Evolutionary conservation across 2,888 invertebrate species (phyloP).

Genomic region (Ecliptopera silaceata): DNA sequence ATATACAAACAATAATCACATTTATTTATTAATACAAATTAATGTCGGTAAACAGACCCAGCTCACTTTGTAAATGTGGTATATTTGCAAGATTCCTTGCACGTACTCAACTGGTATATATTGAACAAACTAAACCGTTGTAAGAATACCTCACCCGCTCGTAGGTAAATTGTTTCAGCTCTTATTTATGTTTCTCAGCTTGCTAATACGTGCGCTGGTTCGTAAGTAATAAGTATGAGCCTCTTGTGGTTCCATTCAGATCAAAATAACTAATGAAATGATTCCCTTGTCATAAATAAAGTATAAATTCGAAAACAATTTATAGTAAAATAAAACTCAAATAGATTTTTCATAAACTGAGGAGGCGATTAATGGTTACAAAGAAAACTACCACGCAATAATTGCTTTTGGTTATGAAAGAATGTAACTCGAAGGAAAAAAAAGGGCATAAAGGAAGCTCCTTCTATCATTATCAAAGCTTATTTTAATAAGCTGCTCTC

Average conservation of each 20-base stretch:
- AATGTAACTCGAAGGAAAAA: neutral
- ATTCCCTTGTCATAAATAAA: neutral
- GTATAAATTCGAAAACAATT: no score
- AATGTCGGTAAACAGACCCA: no score
- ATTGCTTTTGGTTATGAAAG: neutral
- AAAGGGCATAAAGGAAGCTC: slow-evolving; percentile 2
- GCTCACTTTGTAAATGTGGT: neutral
- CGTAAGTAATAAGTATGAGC: slow-evolving; percentile 48
- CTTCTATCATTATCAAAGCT: slow-evolving; percentile 9
- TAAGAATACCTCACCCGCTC: slow-evolving; percentile 75
- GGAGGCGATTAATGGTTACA: no score
- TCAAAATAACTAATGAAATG: neutral
- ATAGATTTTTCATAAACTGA: no score
- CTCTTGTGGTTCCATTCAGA: slow-evolving; percentile 2
- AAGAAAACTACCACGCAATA: no score
- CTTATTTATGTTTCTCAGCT: slow-evolving; percentile 79
- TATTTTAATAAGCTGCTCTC: slow-evolving; percentile 1
- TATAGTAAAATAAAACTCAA: no score
- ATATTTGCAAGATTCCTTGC: slow-evolving; percentile 58
- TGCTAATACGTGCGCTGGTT: slow-evolving; percentile 74
- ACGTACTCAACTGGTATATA: slow-evolving; percentile 72
- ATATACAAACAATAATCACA: no score
- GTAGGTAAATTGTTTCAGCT: slow-evolving; percentile 79
- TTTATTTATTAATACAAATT: no score
- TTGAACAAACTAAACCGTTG: slow-evolving; percentile 80